These are phyloP conservation scores for Peucedramus taeniatus DNA, from an alignment of 2,113 vertebrate genomes.

Conservation along the genomic window DNA sequence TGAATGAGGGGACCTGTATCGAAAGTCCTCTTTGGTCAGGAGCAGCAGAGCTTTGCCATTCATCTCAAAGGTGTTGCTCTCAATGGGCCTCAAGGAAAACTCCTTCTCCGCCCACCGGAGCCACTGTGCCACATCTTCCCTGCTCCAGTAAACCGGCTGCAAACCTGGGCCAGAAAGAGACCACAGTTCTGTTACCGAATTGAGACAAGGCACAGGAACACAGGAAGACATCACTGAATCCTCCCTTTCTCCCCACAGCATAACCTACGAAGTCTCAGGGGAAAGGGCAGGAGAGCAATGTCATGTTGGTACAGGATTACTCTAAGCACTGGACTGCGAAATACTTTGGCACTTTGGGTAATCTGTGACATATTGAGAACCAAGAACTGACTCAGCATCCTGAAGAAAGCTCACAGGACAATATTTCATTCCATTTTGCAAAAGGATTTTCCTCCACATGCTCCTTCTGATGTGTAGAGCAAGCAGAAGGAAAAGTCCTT, in stretches of 20 bases:
- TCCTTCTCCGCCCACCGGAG: slow-evolving; percentile 95
- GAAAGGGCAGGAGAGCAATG: neutral
- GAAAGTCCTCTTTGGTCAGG: slow-evolving; percentile 99
- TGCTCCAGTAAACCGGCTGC: slow-evolving; percentile 92
- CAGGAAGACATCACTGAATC: neutral
- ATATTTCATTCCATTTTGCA: neutral
- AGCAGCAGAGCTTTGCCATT: slow-evolving; percentile 96
- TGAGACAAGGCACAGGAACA: neutral
- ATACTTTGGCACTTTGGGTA: neutral
- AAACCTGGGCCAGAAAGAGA: slow-evolving; percentile 75
- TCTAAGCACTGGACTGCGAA: neutral
- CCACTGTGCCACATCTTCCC: slow-evolving; percentile 96
- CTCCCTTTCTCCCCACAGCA: neutral
- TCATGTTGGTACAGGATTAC: neutral
- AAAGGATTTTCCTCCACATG: neutral
- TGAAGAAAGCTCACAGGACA: neutral
- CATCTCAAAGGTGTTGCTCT: slow-evolving; percentile 95
- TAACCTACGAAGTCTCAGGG: neutral
- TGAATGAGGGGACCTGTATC: slow-evolving; percentile 94
- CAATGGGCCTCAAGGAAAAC: slow-evolving; percentile 90
- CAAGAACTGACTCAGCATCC: neutral
- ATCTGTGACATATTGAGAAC: neutral
- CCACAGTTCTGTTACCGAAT: neutral
- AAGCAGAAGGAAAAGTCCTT: neutral
- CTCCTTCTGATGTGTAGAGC: neutral